phyloP scores from a whole-genome alignment of 64 coral and sea anemone genomes.

The Porites lutea region DNA sequence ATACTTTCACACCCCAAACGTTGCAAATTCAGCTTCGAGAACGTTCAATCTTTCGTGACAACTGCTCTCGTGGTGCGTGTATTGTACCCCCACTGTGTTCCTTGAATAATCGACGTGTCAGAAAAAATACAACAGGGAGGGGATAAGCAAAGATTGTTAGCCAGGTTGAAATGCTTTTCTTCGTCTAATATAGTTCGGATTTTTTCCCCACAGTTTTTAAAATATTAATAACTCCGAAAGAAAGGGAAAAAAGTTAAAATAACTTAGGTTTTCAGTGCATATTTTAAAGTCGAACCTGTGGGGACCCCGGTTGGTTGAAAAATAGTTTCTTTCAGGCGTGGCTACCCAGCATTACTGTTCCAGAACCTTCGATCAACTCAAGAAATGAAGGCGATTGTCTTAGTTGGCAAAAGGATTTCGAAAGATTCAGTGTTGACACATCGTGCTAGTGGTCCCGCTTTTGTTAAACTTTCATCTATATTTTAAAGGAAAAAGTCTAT shows the following conservation, averaged over 20 bases:
- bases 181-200: too few relatives aligned
- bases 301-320: constrained; percentile 20
- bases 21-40: constrained; percentile 17
- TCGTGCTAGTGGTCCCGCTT: neutral
- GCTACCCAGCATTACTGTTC: constrained; percentile 61
- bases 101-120: too few relatives aligned
- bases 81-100: neutral
- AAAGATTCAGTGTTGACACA: neutral
- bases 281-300: constrained; percentile 31
- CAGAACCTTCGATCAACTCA: constrained; percentile 74
- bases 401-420: constrained; percentile 47
- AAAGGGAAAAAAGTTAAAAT: too few relatives aligned
- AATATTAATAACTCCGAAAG: too few relatives aligned
- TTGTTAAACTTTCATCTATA: neutral
- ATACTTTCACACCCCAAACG: neutral
- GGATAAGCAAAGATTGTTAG: neutral
- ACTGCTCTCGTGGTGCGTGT: neutral
- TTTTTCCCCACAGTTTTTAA: too few relatives aligned
- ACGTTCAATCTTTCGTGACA: neutral
- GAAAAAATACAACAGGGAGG: neutral
- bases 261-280: neutral
- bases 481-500: neutral
- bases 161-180: neutral
- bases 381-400: constrained; percentile 35
- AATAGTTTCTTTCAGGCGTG: constrained; percentile 39